Evolutionary conservation across 2,113 vertebrate species (phyloP).

Genomic region (Lophotis ruficrista): DNA sequence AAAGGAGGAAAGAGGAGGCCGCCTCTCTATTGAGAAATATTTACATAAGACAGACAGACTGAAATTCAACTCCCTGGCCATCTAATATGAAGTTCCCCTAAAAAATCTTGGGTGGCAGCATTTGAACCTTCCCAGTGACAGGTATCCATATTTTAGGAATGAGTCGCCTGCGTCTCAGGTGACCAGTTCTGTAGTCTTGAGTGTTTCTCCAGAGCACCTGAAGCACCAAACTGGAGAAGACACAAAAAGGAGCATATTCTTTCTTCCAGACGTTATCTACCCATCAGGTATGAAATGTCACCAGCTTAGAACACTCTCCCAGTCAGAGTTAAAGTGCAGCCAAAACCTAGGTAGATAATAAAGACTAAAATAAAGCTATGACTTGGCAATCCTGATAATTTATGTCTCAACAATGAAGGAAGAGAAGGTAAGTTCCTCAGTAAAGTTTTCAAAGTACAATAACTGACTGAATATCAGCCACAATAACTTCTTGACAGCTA

Average conservation of each 20-base stretch:
- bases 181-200: not conserved
- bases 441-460: not conserved
- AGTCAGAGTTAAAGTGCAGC: not conserved
- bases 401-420: not conserved
- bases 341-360: not conserved
- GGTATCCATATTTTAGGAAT: not conserved
- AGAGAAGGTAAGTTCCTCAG: not conserved
- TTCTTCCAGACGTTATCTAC: not conserved
- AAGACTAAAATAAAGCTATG: not conserved
- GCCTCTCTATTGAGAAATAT: not conserved
- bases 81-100: not conserved
- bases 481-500: not conserved
- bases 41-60: not conserved
- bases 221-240: not conserved
- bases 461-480: not conserved
- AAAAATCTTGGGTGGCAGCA: not conserved
- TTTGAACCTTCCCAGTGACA: not conserved
- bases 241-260: not conserved
- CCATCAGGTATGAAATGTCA: not conserved
- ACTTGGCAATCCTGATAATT: not conserved
- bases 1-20: not conserved
- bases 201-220: not conserved
- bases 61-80: not conserved
- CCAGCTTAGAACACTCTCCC: not conserved
- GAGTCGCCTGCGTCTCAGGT: rapidly evolving